Evolutionary conservation across 2,113 vertebrate species (phyloP), one percentile per base, ranked within the genome.

Genomic region (Lepus americanus): DNA sequence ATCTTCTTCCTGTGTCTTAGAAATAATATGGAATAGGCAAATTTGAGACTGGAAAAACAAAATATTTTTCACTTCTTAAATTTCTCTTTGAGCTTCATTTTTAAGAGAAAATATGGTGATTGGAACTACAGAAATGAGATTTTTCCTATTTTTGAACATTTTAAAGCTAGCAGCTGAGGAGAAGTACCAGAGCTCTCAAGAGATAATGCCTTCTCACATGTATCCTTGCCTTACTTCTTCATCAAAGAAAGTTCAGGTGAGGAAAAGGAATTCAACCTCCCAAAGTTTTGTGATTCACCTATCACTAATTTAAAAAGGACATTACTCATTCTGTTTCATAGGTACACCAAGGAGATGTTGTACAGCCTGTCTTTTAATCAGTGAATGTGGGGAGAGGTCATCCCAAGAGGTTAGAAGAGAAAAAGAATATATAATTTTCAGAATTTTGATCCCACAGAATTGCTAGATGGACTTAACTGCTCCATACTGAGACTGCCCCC

Each of bases 301-400:
- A 95, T 97, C 95, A 96, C 81, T 96, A 96, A 96, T 97, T 97
- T 96, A 97, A 94, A 88, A 88, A 86, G 51, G 55, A 4, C 89
- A 96, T 97, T 93, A 93, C 84, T 80, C 55, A 97, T 96, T 97
- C 96, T 96, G 87, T 97, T 97, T 97, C 78, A 97, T 92, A 82
- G 79, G 85, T 85, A 78, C 64, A 69, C 93, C 76, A 87, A 96
- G 94, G 92, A 95, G 61, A 84, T 81, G 6, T 77, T 81, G 91
- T 70, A 94, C 51, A 33, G 29, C 31, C 29, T 93, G 69, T 90
- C 95, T 96, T 96, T 95, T 95, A 94, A 95, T 97, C 93, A 94
- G 63, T 90, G 87, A 86, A 29, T 89, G 49, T 85, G 53, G 83
- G n/a, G 83, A 84, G 76, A 96, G 77, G 51, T 3, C n/a, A 69